Base-by-base conservation (phyloP, 2,888 invertebrate genomes). In the Ophioninae sp. region DNA sequence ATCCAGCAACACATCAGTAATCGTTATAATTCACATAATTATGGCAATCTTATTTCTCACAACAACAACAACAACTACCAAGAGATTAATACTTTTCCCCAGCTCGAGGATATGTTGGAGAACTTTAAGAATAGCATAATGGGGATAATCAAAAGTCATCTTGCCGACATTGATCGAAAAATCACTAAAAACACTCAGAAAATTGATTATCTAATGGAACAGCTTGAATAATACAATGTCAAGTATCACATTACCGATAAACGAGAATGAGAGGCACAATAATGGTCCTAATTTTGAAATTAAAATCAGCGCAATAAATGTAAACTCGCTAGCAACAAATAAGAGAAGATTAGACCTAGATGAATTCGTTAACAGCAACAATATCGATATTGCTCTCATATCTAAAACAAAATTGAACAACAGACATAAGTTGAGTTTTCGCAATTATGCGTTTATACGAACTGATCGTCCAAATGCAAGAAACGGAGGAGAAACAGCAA, bases 361-460 rank as follows among this genome's bases (percentile, higher is more conserved):
- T 37, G 56, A 79, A 7, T 79, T 79, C 20, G 5, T 64, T 3
- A 64, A 61, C 6, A 65, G 10, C 30, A 30, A 79, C 20, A 22
- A 82, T 3, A 63, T 51, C 8, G 79, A 82, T n/a, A 68, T 69
- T 37, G 1, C 69, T 0, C n/a, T 78, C 6, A 51, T 51, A 10
- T 51, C 17, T 5, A 13, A 51, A 51, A 51, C 78, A 0, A 82
- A 78, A 56, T 39, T 81, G 0, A 77, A 80, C 13, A n/a, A 37
- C 10, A 74, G 13, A 56, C 78, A 81, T n/a, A 81, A 84, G 58
- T 5, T 78, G 1, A 13, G 3, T 44, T 81, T 74, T 10, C n/a
- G 68, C 6, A 51, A 73, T 9, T 79, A 79, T 13, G 13, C 76
- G 56, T 3, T 74, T 10, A 63, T 74, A 6, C 13, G 74, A 20